Conservation (phyloP, 1,140 invertebrate genomes). For the Scylla paramamosain region DNA sequence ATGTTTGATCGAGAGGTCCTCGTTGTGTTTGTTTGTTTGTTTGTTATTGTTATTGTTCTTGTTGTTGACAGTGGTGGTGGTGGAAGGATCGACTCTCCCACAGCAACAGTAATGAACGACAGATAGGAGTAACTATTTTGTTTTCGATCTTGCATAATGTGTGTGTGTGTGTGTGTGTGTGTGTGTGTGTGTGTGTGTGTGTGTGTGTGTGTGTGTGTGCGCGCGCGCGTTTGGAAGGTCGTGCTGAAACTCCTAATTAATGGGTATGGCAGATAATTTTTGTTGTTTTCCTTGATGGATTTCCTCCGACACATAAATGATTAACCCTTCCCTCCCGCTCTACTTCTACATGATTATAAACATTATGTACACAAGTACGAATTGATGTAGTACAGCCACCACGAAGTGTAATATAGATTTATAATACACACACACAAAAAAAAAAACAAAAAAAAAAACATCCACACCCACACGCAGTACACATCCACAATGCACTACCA, state of each 20-base stretch:
- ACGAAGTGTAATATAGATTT: neutral
- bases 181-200: neutral
- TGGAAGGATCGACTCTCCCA: neutral
- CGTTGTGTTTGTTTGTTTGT: neutral
- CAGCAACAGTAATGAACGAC: neutral
- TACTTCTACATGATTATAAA: neutral
- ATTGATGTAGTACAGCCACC: neutral
- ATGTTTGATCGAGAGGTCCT: too few species aligned
- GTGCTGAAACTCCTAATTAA: too few species aligned
- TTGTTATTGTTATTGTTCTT: neutral
- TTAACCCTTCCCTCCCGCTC: neutral
- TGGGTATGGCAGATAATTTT: too few species aligned
- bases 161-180: neutral
- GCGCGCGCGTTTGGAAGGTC: neutral
- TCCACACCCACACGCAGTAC: too few species aligned
- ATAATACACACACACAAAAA: neutral
- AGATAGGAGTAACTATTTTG: neutral
- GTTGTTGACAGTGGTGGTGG: neutral
- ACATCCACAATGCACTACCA: too few species aligned
- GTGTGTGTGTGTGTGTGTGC: neutral
- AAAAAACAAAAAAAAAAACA: too few species aligned
- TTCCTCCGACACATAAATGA: too few species aligned
- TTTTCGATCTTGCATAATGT: too few species aligned
- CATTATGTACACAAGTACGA: neutral
- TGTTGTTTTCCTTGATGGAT: too few species aligned